Base-by-base conservation (phyloP, 2,888 invertebrate species). In the Pachydiplax longipennis region DNA sequence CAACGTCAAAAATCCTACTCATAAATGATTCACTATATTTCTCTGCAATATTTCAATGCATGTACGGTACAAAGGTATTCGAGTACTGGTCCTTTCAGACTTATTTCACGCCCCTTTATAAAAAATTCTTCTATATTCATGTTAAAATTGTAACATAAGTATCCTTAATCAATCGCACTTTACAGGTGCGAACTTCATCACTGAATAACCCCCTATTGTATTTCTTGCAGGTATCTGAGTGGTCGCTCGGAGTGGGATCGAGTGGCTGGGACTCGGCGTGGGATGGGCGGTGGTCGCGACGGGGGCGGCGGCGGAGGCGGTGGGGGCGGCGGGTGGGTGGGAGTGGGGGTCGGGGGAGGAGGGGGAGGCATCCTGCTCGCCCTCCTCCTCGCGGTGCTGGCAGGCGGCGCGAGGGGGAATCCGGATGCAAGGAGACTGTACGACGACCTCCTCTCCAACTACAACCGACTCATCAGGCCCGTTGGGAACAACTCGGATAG, bases 401-500 rank as follows among this genome's bases (percentile, higher is more conserved):
- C 91, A 81, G 91, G 91, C 91, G 91, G 91, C 73, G 93, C 92
- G 92, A 93, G 93, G 94, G 97, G 97, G 94, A 98, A 98, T 95
- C 98, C 98, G 94, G 98, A 98, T 94, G 98, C 98, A 93, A 98
- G 98, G 95, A 96, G 98, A 94, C 97, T 98, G 93, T 98, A 98
- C 95, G 98, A 99, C 96, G 98, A 99, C 95, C 96, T 99, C 93
- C 96, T 99, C 93, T 97, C 97, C 93, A 98, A 98, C 95, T 99
- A 99, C 95, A 99, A 99, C 95, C 97, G 98, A 93, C 96, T 99
- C 94, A 98, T 98, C 94, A 96, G 99, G 94, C 99, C 99, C 92
- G 98, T 98, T 93, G 98, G 98, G 93, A 98, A 98, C 95, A 98
- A 98, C 95, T 97, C 98, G 92, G 98, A 98, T 95, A 97, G 98